Evolutionary conservation across 2,113 vertebrate genomes (phyloP), one percentile per base, ranked within the genome.

Genomic region (Arenaria interpres): DNA sequence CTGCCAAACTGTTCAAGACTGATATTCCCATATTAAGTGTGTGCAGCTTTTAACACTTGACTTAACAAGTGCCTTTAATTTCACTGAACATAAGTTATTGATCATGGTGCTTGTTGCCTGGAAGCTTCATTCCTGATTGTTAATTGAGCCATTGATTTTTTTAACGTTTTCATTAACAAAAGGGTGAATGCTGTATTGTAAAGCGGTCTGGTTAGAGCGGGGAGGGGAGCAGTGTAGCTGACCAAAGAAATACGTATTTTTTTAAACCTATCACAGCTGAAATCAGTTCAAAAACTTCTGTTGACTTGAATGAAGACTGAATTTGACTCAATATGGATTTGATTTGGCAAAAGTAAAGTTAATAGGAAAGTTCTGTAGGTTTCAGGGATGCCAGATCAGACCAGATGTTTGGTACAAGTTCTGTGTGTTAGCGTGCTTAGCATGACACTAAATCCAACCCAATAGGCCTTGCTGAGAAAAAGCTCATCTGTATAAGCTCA

Each of bases 41-140:
- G 92, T 96, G 93, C 93, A 95, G 97, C 97, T 98, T 97, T 98
- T 98, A 98, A 98, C 97, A 98, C 96, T 97, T 98, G 97, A 95
- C 97, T 98, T 98, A 98, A 98, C 97, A 98, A 98, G 96, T 96
- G 89, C 97, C 97, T 98, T 97, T 98, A 98, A 98, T 98, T 98
- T 98, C 97, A 95, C 97, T 88, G 94, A 98, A 98, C 98, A 90
- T 96, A 98, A 97, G 97, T 97, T 98, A 98, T 98, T 97, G 98
- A 98, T 98, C 95, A 94, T 79, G 66, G 82, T 94, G 93, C 94
- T 95, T 97, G 97, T 96, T 98, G 98, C 97, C 96, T 98, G 90
- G 97, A 96, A 98, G 97, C 96, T 96, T 88, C 96, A 95, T 97
- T 97, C 97, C 96, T 96, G 93, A 98, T 97, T 98, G 97, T 97